Evolutionary conservation across 2,888 invertebrate genomes (phyloP).

Genomic region (Brachyptera putata): DNA sequence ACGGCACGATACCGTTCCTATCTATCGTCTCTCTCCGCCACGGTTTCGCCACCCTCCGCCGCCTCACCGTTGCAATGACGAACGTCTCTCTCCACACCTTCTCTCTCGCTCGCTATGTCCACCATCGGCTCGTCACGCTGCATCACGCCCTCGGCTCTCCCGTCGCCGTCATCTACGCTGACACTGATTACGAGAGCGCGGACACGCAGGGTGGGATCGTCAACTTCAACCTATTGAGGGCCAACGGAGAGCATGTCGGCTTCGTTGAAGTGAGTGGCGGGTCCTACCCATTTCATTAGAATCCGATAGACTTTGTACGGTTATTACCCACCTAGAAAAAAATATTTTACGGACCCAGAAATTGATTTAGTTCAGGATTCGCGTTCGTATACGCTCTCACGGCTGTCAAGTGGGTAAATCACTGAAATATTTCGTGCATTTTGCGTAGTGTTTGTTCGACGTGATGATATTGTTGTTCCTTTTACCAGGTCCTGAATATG

Average conservation of each 20-base stretch:
- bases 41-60: slow-evolving; percentile 72
- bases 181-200: slow-evolving; percentile 60
- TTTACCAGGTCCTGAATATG: slow-evolving; percentile 75
- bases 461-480: too few species aligned
- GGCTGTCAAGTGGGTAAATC: too few species aligned
- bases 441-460: too few species aligned
- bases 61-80: slow-evolving; percentile 60
- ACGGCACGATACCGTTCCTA: slow-evolving; percentile 86
- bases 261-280: slow-evolving; percentile 69
- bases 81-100: slow-evolving; percentile 71
- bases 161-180: slow-evolving; percentile 68
- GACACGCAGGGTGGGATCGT: slow-evolving; percentile 77
- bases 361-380: too few species aligned
- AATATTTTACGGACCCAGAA: too few species aligned
- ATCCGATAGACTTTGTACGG: too few species aligned
- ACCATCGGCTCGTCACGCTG: slow-evolving; percentile 56
- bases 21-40: slow-evolving; percentile 76
- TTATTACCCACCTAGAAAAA: too few species aligned
- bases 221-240: slow-evolving; percentile 79
- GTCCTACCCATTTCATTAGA: not conserved
- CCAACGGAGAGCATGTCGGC: slow-evolving; percentile 76
- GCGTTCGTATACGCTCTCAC: too few species aligned
- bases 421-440: too few species aligned
- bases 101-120: slow-evolving; percentile 68
- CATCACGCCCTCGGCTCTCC: slow-evolving; percentile 68